Percentiles rank a stretch among this genome's conserved stretches.
Conservation (phyloP, 2,888 invertebrate species). For the Mallateleia sp. region DNA sequence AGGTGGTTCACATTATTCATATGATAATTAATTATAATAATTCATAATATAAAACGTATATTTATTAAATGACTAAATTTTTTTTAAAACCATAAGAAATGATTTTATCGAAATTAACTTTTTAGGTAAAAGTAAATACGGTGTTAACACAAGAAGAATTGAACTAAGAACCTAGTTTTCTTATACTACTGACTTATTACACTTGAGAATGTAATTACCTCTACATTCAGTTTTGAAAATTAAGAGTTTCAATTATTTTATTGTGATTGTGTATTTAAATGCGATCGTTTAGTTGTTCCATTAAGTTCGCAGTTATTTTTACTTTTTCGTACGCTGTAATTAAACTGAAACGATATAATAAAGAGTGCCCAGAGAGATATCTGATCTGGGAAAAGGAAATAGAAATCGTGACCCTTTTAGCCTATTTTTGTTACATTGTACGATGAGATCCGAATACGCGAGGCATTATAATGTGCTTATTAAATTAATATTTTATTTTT, state of each 20-base stretch:
- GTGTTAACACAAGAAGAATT: not conserved
- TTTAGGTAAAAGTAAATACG: not conserved
- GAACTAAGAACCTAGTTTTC: not conserved
- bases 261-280: constrained; percentile 47
- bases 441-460: not conserved
- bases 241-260: constrained; percentile 54
- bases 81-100: no score
- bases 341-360: constrained; percentile 65
- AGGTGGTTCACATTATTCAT: no score
- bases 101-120: no score
- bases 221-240: constrained; percentile 37
- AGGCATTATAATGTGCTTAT: not conserved
- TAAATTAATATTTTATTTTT: not conserved
- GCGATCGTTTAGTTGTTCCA: constrained; percentile 42
- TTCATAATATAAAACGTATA: no score
- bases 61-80: no score
- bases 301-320: constrained; percentile 44
- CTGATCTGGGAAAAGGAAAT: constrained; percentile 59
- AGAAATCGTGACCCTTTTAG: constrained; percentile 59
- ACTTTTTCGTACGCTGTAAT: constrained; percentile 49
- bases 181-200: not conserved
- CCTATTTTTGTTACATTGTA: constrained; percentile 7
- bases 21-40: no score
- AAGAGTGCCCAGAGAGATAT: constrained; percentile 48
- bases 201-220: constrained; percentile 19